Evolutionary conservation across 2,113 vertebrate genomes (phyloP), one percentile per base, ranked within the genome.

Genomic region (Otolemur garnettii): DNA sequence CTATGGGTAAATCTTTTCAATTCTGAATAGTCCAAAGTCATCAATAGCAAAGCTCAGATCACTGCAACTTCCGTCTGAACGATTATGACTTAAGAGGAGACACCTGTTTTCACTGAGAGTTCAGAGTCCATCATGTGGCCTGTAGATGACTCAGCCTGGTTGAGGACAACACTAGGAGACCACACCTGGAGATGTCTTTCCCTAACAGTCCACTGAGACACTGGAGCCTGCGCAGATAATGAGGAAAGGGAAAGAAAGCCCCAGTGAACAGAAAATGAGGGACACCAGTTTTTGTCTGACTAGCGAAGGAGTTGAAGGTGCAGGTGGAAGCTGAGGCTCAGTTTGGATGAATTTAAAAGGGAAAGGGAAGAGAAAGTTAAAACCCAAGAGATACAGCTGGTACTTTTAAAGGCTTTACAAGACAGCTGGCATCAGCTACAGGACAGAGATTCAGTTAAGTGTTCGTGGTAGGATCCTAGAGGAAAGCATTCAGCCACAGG

Each of bases 21-120:
- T 71, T 91, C n/a, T 38, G 42, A 84, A 50, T 86, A 18, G 22
- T 71, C 53, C 50, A 50, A 85, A 85, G 81, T 75, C 74, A 62
- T 84, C n/a, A 69, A 71, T 15, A 88, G 22, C 33, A 55, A 81
- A 81, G 94, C 4, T 62, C 59, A 64, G 53, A 30, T 66, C 9
- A 33, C 5, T 17, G 18, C 26, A 33, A 69, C 85, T 85, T 87
- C 78, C 71, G 69, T 86, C 79, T 55, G 45, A 78, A 59, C 83
- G 38, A 66, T 50, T n/a, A 45, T 28, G 14, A 12, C 68, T 57
- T 87, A 60, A 72, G 68, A 93, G 17, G 38, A 78, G 17, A 64
- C 5, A 30, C 15, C 62, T 81, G 7, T 53, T 82, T 66, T 81
- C 69, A 72, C 57, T 38, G 26, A 79, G 28, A 33, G 59, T 21